phyloP scores from a whole-genome alignment of 2,888 invertebrate species.

The Teleiodes luculella region DNA sequence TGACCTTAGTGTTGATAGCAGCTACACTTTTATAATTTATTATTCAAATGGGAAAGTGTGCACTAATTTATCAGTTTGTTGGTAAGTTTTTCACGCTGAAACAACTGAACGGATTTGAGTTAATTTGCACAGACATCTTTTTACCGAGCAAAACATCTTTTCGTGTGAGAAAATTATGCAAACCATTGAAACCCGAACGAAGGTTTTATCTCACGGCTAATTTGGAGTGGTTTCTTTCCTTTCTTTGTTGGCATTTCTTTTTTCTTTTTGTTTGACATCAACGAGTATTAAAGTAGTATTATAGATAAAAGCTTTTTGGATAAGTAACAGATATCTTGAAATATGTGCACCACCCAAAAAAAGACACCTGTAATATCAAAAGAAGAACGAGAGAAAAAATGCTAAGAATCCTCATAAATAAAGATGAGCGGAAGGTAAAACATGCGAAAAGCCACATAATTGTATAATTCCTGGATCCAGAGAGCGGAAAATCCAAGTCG shows the following conservation, averaged over 20 bases:
- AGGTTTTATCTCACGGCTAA: constrained; percentile 57
- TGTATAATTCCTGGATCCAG: constrained; percentile 64
- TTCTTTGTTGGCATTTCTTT: neutral
- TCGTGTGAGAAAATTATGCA: no score
- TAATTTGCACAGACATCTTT: no score
- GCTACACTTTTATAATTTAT: no score
- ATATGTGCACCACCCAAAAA: neutral
- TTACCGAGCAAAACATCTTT: no score
- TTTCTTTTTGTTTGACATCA: no score
- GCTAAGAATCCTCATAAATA: constrained; percentile 40
- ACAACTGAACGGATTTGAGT: no score
- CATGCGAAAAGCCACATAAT: constrained; percentile 57
- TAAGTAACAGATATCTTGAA: neutral
- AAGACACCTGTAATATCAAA: constrained; percentile 1
- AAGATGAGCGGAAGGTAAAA: constrained; percentile 42
- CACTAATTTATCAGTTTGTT: no score
- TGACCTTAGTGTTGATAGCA: no score
- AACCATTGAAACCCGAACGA: constrained; percentile 52
- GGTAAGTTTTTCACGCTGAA: no score
- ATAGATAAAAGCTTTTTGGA: no score
- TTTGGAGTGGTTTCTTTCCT: constrained; percentile 53
- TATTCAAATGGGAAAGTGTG: no score
- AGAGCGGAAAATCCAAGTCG: constrained; percentile 65
- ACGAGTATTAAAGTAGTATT: no score
- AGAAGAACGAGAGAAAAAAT: constrained; percentile 17